A percentile compares a stretch with the other conserved stretches of the same genome.
phyloP scores from a whole-genome alignment of 2,888 invertebrate genomes.

The Heteromyza rotundicornis region DNA sequence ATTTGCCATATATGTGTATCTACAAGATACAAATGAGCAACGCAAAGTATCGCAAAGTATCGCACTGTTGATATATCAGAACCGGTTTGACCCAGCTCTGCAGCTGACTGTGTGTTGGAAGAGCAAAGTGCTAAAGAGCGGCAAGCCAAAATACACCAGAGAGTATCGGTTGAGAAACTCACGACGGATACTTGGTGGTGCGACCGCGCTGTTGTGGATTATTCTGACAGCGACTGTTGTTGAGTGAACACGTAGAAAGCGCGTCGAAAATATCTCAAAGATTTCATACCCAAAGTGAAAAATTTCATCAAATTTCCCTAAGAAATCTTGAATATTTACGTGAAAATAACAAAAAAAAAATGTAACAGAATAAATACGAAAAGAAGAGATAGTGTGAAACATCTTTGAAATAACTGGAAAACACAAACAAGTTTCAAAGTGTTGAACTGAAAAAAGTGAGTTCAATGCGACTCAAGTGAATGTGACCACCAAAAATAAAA shows the following conservation, averaged over 20 bases:
- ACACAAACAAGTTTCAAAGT: slow-evolving; percentile 8
- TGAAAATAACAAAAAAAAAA: slow-evolving; percentile 1
- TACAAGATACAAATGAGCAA: background rate
- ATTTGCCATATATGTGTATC: slow-evolving; percentile 1
- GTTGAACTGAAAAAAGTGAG: background rate
- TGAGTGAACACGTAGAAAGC: slow-evolving; percentile 57
- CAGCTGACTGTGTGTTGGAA: slow-evolving; percentile 1
- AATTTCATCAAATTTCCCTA: too few species aligned
- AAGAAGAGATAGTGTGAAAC: slow-evolving; percentile 1
- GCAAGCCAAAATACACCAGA: slow-evolving; percentile 21
- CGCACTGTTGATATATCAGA: slow-evolving; percentile 5
- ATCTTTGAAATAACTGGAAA: slow-evolving; percentile 7
- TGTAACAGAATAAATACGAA: slow-evolving; percentile 11
- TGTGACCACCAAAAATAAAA: slow-evolving; percentile 19
- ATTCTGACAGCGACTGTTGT: slow-evolving; percentile 62
- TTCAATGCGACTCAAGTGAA: slow-evolving; percentile 11
- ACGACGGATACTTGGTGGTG: slow-evolving; percentile 51
- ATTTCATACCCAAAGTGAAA: background rate
- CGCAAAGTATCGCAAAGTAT: background rate
- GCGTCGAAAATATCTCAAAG: too few species aligned
- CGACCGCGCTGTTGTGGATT: slow-evolving; percentile 48
- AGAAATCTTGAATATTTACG: background rate
- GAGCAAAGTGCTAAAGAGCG: background rate
- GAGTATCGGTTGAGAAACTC: slow-evolving; percentile 29
- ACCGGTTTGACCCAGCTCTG: slow-evolving; percentile 42